Evolutionary conservation across 2,113 vertebrate genomes (phyloP).

Genomic region (Paramisgurnus dabryanus): DNA sequence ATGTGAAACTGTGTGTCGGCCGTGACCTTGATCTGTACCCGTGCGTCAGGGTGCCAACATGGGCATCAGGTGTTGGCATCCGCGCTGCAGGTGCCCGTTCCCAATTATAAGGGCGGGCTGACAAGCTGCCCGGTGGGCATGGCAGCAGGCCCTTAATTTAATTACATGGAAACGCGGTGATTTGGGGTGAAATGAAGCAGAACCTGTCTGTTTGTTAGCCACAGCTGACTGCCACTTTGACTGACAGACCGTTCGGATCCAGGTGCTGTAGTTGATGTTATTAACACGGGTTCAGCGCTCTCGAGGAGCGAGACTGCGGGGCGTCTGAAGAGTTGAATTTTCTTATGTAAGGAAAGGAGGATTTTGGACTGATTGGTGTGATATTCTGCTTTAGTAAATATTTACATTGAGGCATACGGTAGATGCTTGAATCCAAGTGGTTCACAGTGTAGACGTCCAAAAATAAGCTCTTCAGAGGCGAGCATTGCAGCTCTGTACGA

Average conservation of each 20-base stretch:
- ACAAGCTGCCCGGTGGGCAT: slow-evolving; percentile 37
- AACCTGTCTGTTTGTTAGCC: slow-evolving; percentile 52
- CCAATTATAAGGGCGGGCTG: slow-evolving; percentile 39
- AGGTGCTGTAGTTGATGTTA: slow-evolving; percentile 12
- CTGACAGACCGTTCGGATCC: slow-evolving; percentile 3
- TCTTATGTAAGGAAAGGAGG: neutral
- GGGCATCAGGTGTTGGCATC: slow-evolving; percentile 55
- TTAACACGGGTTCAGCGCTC: neutral
- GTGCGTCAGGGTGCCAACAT: slow-evolving; percentile 17
- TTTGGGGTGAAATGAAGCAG: slow-evolving; percentile 56
- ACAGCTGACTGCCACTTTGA: slow-evolving; percentile 24
- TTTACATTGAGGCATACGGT: too few relatives aligned
- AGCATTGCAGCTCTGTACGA: too few relatives aligned
- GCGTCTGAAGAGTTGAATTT: neutral
- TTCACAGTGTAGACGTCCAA: neutral
- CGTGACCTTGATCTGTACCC: slow-evolving; percentile 24
- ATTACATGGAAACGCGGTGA: slow-evolving; percentile 57
- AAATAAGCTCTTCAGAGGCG: slow-evolving; percentile 6
- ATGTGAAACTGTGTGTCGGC: slow-evolving; percentile 2
- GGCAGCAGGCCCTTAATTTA: slow-evolving; percentile 52
- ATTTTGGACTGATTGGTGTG: too few relatives aligned
- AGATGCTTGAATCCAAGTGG: too few relatives aligned
- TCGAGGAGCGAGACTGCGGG: neutral
- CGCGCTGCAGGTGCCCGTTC: slow-evolving; percentile 13
- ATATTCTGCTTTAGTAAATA: too few relatives aligned